Percentiles rank a stretch among this genome's conserved stretches.
These are phyloP conservation scores for Leptura quadrifasciata DNA, from an alignment of 2,888 invertebrate genomes.

Conservation along the genomic window DNA sequence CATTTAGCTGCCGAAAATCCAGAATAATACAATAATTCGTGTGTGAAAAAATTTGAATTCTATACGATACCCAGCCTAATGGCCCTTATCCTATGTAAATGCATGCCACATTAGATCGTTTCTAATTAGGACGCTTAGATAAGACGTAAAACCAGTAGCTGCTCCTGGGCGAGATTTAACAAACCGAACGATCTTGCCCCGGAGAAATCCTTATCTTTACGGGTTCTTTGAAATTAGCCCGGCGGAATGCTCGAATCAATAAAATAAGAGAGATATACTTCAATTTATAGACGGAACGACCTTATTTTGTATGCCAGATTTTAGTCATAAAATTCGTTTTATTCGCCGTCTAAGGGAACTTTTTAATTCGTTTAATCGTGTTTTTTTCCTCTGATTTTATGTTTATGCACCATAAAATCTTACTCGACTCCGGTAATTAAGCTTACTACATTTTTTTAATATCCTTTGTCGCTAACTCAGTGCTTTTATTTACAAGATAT, in stretches of 20 bases:
- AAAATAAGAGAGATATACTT: conserved; percentile 39
- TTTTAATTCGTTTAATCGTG: conserved; percentile 19
- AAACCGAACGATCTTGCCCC: conserved; percentile 44
- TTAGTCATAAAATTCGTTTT: conserved; percentile 26
- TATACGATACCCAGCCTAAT: neutral
- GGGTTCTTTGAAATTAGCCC: conserved; percentile 18
- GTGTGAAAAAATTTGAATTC: neutral
- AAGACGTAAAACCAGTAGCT: conserved; percentile 57
- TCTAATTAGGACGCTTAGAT: conserved; percentile 47
- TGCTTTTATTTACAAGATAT: conserved; percentile 8
- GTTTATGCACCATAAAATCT: conserved; percentile 17
- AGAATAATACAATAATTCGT: neutral
- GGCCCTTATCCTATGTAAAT: conserved; percentile 15
- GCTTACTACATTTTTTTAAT: conserved; percentile 10
- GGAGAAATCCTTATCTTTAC: conserved; percentile 28
- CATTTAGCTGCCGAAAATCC: no score
- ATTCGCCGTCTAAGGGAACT: conserved; percentile 2
- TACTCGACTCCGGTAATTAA: conserved; percentile 14
- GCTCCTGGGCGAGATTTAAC: conserved; percentile 47
- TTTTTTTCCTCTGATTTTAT: conserved; percentile 17
- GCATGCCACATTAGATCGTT: conserved; percentile 6
- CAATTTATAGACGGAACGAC: conserved; percentile 36
- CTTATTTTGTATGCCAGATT: conserved; percentile 27
- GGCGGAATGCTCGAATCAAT: conserved; percentile 31
- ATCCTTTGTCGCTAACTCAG: conserved; percentile 1